Evolutionary conservation across 2,888 invertebrate genomes (phyloP).

Genomic region (Caenorhabditis plicata): DNA sequence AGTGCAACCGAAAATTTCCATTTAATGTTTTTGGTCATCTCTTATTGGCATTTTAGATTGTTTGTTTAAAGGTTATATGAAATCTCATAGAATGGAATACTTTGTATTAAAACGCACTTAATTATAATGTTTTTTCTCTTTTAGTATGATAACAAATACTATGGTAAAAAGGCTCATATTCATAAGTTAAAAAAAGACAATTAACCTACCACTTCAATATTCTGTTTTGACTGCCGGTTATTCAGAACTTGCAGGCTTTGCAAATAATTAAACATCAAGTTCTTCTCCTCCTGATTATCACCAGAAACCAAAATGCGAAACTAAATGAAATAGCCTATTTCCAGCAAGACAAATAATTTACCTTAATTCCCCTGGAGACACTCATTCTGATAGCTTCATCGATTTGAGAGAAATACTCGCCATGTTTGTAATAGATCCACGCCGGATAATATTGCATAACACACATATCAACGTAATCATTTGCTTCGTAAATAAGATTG

Average conservation of each 20-base stretch:
- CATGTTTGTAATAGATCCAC: conserved; percentile 34
- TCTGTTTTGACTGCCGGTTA: conserved; percentile 7
- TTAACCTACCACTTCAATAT: conserved; percentile 19
- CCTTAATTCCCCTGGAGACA: conserved; percentile 23
- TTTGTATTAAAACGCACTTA: not conserved
- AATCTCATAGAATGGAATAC: too few relatives aligned
- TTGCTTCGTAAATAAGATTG: conserved; percentile 29
- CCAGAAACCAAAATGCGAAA: conserved; percentile 28
- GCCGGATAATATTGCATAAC: conserved; percentile 36
- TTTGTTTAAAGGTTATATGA: too few relatives aligned
- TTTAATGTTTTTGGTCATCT: too few relatives aligned
- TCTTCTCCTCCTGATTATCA: conserved; percentile 24
- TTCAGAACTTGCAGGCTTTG: conserved; percentile 28
- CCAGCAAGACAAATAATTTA: not conserved
- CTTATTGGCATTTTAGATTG: too few relatives aligned
- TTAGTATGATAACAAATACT: too few relatives aligned
- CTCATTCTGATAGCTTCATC: conserved; percentile 31
- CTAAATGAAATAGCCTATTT: not conserved
- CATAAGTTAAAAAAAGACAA: not conserved
- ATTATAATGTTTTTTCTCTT: not conserved
- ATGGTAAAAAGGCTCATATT: too few relatives aligned
- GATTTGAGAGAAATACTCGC: conserved; percentile 30
- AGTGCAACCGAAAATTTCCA: too few relatives aligned
- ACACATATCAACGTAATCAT: conserved; percentile 20
- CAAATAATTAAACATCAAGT: conserved; percentile 28